Evolutionary conservation across 2,888 invertebrate genomes (phyloP).

Genomic region (Pseudococcus longispinus): DNA sequence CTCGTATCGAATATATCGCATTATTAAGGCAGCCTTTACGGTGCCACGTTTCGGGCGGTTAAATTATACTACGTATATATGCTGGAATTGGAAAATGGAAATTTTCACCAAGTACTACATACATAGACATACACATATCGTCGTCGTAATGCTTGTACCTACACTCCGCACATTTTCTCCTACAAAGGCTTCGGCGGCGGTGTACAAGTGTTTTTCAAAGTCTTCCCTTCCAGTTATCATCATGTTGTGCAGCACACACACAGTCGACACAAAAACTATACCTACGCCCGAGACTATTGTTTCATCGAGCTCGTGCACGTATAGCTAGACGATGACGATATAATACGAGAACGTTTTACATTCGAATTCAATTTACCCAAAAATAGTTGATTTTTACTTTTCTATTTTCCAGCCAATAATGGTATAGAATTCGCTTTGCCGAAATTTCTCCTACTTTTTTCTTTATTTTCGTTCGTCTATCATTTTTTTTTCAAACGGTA

Average conservation of each 20-base stretch:
- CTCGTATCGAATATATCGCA: neutral
- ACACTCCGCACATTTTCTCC: neutral
- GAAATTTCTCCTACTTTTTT: neutral
- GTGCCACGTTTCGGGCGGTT: conserved; percentile 7
- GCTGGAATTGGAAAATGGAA: neutral
- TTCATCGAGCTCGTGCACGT: neutral
- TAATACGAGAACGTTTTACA: conserved; percentile 16
- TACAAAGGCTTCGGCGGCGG: neutral
- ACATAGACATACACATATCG: neutral
- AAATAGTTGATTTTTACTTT: conserved; percentile 10
- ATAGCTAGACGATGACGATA: neutral
- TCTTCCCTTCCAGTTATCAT: neutral
- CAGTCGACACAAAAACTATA: neutral
- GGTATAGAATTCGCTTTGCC: neutral
- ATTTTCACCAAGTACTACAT: neutral
- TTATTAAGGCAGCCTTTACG: conserved; percentile 26
- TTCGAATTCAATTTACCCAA: neutral
- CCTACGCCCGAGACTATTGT: neutral
- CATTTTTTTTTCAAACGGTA: neutral
- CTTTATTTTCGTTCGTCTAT: neutral
- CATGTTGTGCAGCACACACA: too few relatives aligned
- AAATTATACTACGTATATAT: neutral
- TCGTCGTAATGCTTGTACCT: neutral
- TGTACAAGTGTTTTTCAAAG: conserved; percentile 16
- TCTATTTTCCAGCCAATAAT: neutral